Conservation (phyloP, 2,113 vertebrate species). For the Menura novaehollandiae region DNA sequence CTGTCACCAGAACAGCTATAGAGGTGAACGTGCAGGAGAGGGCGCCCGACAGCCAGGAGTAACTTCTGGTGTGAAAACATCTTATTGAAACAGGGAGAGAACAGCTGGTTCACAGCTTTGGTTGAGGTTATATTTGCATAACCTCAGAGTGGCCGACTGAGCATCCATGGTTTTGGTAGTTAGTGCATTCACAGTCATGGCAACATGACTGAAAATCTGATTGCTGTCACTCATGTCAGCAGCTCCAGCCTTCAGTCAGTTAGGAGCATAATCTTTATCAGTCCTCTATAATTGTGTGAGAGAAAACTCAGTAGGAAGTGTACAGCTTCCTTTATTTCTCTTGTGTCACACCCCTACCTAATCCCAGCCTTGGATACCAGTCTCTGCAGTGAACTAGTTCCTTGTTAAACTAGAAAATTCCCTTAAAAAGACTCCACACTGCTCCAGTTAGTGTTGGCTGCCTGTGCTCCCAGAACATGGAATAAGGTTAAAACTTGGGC, state of each 20-base stretch:
- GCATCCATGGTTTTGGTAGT: not conserved
- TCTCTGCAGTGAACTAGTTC: not conserved
- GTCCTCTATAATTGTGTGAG: not conserved
- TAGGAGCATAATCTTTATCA: not conserved
- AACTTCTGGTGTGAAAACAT: not conserved
- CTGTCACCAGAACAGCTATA: not conserved
- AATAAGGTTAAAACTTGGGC: not conserved
- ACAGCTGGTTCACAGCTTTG: not conserved
- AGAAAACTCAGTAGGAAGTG: not conserved
- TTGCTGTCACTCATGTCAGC: not conserved
- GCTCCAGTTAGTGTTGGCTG: not conserved
- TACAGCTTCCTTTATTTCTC: not conserved
- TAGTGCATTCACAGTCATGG: not conserved
- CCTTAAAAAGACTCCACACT: not conserved
- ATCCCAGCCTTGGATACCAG: not conserved
- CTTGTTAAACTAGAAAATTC: not conserved
- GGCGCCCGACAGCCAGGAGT: conserved; percentile 42
- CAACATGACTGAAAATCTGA: not conserved
- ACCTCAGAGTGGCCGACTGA: not conserved
- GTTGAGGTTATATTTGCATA: not conserved
- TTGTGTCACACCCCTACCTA: not conserved
- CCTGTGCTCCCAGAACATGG: not conserved
- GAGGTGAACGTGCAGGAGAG: not conserved
- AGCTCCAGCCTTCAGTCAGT: not conserved
- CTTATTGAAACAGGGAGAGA: not conserved